Conservation (phyloP, 2,888 invertebrate genomes). For the Leptopilina syphax region DNA sequence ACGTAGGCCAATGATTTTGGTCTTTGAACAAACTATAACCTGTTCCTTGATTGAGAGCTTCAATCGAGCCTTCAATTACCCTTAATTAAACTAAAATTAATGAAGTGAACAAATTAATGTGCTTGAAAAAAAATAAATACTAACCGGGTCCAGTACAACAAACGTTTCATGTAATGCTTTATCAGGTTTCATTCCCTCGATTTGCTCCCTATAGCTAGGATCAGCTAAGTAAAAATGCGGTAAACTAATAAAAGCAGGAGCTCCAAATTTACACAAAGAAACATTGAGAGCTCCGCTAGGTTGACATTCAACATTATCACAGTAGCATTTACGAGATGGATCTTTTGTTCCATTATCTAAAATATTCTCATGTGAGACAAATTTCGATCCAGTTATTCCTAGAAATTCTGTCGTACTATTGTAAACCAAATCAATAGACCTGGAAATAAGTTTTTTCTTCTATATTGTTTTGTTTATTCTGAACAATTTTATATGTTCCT, state of each 20-base stretch:
- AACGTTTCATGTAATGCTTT: slow-evolving; percentile 82
- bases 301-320: slow-evolving; percentile 77
- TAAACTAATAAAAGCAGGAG: slow-evolving; percentile 89
- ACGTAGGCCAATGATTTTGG: too few species aligned
- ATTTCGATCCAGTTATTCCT: slow-evolving; percentile 79
- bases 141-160: slow-evolving; percentile 84
- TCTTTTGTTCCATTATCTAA: slow-evolving; percentile 86
- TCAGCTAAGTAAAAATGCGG: slow-evolving; percentile 90
- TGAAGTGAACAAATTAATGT: neutral
- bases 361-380: slow-evolving; percentile 80
- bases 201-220: slow-evolving; percentile 80
- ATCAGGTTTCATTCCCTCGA: slow-evolving; percentile 84
- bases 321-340: slow-evolving; percentile 84
- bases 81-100: too few species aligned
- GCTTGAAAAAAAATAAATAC: slow-evolving; percentile 46
- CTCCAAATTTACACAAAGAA: slow-evolving; percentile 85
- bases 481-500: too few species aligned
- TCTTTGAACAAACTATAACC: too few species aligned
- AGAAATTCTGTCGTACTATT: slow-evolving; percentile 73
- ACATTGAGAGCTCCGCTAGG: slow-evolving; percentile 84
- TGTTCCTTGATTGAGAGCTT: too few species aligned
- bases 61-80: too few species aligned
- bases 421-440: slow-evolving; percentile 63
- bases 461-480: neutral
- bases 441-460: neutral